phyloP scores from a whole-genome alignment of 2,797 vertebrate genomes.

The Otolemur crassicaudatus region DNA sequence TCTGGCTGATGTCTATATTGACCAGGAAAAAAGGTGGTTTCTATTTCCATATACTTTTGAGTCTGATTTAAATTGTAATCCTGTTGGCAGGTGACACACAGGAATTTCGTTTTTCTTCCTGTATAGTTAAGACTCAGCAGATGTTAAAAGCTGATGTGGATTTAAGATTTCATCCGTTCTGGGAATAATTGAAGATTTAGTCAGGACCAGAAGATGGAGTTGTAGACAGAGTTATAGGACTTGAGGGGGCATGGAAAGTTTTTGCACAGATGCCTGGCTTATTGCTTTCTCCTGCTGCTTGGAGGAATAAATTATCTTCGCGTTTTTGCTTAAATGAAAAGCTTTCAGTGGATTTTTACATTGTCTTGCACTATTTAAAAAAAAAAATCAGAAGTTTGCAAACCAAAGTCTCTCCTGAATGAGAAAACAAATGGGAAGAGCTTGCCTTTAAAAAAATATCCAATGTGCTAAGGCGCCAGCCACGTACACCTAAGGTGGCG shows the following conservation, averaged over 20 bases:
- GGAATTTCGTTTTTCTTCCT: conserved; percentile 51
- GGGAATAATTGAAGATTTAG: conserved; percentile 66
- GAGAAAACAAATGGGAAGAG: conserved; percentile 28
- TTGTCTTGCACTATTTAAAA: conserved; percentile 30
- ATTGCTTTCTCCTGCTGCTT: conserved; percentile 21
- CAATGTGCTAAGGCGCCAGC: no score
- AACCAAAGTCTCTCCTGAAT: background rate
- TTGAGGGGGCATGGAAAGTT: conserved; percentile 16
- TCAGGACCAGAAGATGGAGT: conserved; percentile 11
- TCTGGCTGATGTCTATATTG: background rate
- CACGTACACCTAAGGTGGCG: no score
- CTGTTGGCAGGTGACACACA: conserved; percentile 15
- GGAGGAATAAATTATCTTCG: conserved; percentile 54
- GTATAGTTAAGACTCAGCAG: conserved; percentile 56
- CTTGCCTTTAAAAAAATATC: background rate
- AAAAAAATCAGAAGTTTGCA: conserved; percentile 29
- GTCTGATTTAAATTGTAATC: conserved; percentile 60
- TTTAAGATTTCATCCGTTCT: conserved; percentile 59
- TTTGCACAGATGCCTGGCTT: conserved; percentile 39
- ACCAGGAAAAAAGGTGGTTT: background rate
- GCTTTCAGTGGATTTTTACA: conserved; percentile 52
- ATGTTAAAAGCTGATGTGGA: conserved; percentile 68
- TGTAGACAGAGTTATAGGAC: conserved; percentile 12
- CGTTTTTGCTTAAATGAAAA: conserved; percentile 32
- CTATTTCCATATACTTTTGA: background rate